A percentile compares a stretch with the other conserved stretches of the same genome.
Conservation (phyloP, 2,797 vertebrate genomes). For the Valencia hispanica region DNA sequence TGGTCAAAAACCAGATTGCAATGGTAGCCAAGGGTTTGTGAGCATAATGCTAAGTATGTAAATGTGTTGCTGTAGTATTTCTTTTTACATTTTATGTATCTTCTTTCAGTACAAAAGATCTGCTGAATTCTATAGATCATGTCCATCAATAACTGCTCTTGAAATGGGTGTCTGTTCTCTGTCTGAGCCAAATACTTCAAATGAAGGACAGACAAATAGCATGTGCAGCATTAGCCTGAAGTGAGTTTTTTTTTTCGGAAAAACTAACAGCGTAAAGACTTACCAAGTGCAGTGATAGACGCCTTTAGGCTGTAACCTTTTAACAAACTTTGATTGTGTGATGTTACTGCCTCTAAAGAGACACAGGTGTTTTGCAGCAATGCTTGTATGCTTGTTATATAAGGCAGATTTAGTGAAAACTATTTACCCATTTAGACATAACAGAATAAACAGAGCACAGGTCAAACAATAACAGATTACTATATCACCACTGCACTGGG, state of each 20-base stretch:
- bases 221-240: too few relatives aligned
- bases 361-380: conserved; percentile 23
- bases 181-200: too few relatives aligned
- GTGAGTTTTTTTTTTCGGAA: too few relatives aligned
- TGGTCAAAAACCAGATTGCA: background rate
- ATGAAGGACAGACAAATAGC: too few relatives aligned
- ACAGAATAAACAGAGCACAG: conserved; percentile 1
- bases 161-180: too few relatives aligned
- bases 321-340: background rate
- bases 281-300: background rate
- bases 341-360: conserved; percentile 10
- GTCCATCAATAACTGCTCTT: too few relatives aligned
- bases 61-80: too few relatives aligned
- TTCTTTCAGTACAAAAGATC: too few relatives aligned
- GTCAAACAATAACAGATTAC: conserved; percentile 6
- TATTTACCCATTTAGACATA: conserved; percentile 9
- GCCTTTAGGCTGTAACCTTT: background rate
- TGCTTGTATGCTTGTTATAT: background rate
- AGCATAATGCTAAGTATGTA: too few relatives aligned
- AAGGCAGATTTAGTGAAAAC: background rate
- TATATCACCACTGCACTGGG: background rate
- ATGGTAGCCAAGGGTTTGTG: too few relatives aligned
- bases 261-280: background rate
- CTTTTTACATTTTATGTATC: too few relatives aligned
- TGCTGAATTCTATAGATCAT: too few relatives aligned